phyloP scores from a whole-genome alignment of 2,113 vertebrate species.

The Solenodon paradoxus region DNA sequence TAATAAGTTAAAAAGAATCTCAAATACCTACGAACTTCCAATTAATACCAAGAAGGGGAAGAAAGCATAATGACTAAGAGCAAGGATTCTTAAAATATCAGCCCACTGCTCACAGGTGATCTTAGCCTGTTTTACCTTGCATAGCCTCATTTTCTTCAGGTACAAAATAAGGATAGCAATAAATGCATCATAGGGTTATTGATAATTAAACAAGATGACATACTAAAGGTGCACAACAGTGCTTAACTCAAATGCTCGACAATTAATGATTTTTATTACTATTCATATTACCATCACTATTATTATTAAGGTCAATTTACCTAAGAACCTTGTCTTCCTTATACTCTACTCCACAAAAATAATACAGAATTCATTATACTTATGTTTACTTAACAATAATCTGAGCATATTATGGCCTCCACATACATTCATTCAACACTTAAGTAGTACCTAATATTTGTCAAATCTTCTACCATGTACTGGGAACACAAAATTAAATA shows the following conservation, averaged over 20 bases:
- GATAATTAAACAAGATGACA: not conserved
- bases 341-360: not conserved
- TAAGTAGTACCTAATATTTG: not conserved
- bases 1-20: conserved; percentile 9
- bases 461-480: not conserved
- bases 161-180: conserved; percentile 20
- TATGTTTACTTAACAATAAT: conserved; percentile 32
- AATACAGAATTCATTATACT: not conserved
- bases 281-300: not conserved
- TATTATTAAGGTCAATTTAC: conserved; percentile 26
- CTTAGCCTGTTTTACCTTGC: not conserved
- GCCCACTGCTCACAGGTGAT: not conserved
- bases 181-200: not conserved
- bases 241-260: conserved; percentile 15
- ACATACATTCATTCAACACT: not conserved
- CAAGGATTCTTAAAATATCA: not conserved
- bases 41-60: not conserved
- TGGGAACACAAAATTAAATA: conserved; percentile 21
- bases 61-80: conserved; percentile 28
- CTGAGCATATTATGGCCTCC: conserved; percentile 30
- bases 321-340: not conserved
- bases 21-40: not conserved
- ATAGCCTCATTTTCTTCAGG: conserved; percentile 22
- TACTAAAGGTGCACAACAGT: conserved; percentile 13
- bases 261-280: conserved; percentile 45